Evolutionary conservation across 2,113 vertebrate species (phyloP), one percentile per base, ranked within the genome.

Genomic region (Xyliphius kryptos): DNA sequence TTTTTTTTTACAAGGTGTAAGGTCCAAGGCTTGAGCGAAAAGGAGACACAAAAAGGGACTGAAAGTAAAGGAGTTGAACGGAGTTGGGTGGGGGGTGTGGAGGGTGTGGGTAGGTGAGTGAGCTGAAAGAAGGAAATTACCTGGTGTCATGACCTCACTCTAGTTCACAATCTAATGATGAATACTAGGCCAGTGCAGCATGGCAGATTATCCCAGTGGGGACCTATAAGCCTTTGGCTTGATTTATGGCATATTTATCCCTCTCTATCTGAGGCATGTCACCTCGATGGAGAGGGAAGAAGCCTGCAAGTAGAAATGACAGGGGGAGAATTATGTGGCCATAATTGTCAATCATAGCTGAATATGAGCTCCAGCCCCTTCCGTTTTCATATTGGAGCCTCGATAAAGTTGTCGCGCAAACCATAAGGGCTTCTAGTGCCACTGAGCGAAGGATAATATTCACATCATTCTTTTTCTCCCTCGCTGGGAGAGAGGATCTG

Each of bases 221-320:
- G 88, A 82, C 87, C 86, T 84, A 78, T 80, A 80, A 87, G 87
- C 69, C 85, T 67, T 71, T 58, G 81, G 88, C 87, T 51, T 91
- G 89, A 92, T 91, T 89, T 86, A 90, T 92, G 89, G 90, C 90
- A 88, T 88, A 87, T 94, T 92, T 90, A 91, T 91, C 89, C 88
- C 85, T 80, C 83, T 81, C 85, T 89, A 89, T 90, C 87, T 89
- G 85, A 87, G 85, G 85, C 86, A 88, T 90, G 90, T 91, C 90
- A 88, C 81, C 81, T 56, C 67, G 52, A 46, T 68, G 66, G 65
- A 74, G 68, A 71, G 65, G 54, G 60, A 71, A 60, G 51, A 41
- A 59, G 68, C 48, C 40, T 48, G 61, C 4, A 40, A 56, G 56
- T 40, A 76, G 85, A 83, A 89, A 82, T 79, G 85, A 85, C 85